These are phyloP conservation scores for Suncus etruscus DNA, from an alignment of 2,113 vertebrate genomes.

Conservation along the genomic window DNA sequence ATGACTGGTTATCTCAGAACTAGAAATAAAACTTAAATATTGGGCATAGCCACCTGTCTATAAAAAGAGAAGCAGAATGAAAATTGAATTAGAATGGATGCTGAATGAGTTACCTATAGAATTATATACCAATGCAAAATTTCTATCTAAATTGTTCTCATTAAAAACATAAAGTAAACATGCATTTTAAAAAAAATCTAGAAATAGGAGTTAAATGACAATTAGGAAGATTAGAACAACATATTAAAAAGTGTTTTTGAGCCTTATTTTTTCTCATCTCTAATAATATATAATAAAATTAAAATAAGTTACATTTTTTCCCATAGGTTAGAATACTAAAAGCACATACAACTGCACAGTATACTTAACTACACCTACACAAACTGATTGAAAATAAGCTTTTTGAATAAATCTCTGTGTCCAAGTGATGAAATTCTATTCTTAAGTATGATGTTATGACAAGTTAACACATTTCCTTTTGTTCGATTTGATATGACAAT, in stretches of 20 bases:
- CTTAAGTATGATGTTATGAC: neutral
- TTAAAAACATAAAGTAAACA: neutral
- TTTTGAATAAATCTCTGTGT: neutral
- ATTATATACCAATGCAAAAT: neutral
- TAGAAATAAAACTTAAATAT: neutral
- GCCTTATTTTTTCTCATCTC: neutral
- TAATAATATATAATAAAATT: neutral
- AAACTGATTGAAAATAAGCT: too few relatives aligned
- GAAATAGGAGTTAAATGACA: neutral
- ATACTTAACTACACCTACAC: too few relatives aligned
- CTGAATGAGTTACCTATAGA: neutral
- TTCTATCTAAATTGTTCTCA: neutral
- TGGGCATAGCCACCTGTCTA: neutral
- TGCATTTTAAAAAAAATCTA: neutral
- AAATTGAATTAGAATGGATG: neutral
- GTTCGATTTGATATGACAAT: too few relatives aligned
- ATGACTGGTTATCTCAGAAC: neutral
- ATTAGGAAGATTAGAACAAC: too few relatives aligned
- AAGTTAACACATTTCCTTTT: too few relatives aligned
- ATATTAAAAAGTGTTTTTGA: neutral
- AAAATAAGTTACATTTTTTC: neutral
- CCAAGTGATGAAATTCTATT: too few relatives aligned
- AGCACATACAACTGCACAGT: neutral
- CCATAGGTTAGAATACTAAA: neutral
- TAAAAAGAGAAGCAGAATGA: neutral